Evolutionary conservation across 2,797 vertebrate genomes (phyloP).

Genomic region (Pachyuromys duprasi): DNA sequence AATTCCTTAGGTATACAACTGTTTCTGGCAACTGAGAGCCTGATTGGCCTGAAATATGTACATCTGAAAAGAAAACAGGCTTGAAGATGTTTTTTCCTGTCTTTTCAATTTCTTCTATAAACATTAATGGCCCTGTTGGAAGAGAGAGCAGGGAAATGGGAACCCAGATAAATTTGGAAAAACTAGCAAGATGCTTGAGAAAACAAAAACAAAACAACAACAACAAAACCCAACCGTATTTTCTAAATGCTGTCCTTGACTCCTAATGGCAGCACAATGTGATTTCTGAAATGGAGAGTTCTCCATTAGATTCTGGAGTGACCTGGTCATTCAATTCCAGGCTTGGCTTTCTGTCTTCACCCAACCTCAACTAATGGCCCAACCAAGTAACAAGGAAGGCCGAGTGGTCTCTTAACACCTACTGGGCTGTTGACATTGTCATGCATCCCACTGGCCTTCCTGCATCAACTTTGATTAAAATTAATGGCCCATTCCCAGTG

Average conservation of each 20-base stretch:
- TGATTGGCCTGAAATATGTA: constrained; percentile 51
- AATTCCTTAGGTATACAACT: constrained; percentile 66
- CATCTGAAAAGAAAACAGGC: constrained; percentile 73
- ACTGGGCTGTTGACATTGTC: constrained; percentile 95
- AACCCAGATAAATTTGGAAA: constrained; percentile 69
- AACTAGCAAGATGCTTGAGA: constrained; percentile 50
- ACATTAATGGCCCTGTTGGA: constrained; percentile 52
- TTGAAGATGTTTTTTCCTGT: constrained; percentile 58
- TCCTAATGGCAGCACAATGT: constrained; percentile 91
- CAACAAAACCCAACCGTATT: constrained; percentile 72
- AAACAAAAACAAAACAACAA: constrained; percentile 41
- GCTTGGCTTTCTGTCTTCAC: constrained; percentile 96
- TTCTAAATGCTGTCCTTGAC: constrained; percentile 95
- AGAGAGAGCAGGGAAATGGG: constrained; percentile 48
- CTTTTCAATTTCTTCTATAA: constrained; percentile 63
- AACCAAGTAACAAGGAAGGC: constrained; percentile 91
- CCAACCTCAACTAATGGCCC: constrained; percentile 97
- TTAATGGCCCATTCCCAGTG: constrained; percentile 96
- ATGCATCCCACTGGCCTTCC: constrained; percentile 93
- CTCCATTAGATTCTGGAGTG: constrained; percentile 97
- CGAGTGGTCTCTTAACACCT: constrained; percentile 91
- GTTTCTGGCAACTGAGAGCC: constrained; percentile 71
- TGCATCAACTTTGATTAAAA: constrained; percentile 99
- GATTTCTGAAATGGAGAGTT: constrained; percentile 95
- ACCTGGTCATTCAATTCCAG: constrained; percentile 99